Evolutionary conservation across 2,113 vertebrate species (phyloP), one percentile per base, ranked within the genome.

Genomic region (Setophaga petechia): DNA sequence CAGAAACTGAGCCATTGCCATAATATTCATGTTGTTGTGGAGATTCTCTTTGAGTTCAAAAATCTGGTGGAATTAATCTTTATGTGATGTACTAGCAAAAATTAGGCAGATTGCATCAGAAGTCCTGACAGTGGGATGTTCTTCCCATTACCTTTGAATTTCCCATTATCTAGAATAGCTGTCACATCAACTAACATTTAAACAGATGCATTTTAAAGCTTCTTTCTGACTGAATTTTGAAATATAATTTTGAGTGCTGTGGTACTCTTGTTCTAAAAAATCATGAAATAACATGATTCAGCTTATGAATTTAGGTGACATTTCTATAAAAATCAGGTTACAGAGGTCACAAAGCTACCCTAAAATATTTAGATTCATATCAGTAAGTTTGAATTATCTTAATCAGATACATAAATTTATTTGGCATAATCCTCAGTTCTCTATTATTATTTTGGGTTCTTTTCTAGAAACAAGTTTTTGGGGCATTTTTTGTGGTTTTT

Each of bases 401-500:
- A 51, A 77, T 61, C 39, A 61, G 33, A 76, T 44, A 35, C 4
- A 37, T 23, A 6, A 4, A 12, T 43, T 80, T 71, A 12, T 44
- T 14, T 44, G 39, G 3, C 43, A 31, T 65, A 79, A 85, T 63
- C 14, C 39, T 77, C 35, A 54, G 8, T 58, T 74, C 6, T 43
- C 22, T 72, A 15, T 43, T 68, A 44, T 66, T 77, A 25, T 63
- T 85, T 76, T 62, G 1, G 1, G 1, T 12, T 82, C 4, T 63
- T 49, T 39, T 67, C 9, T 75, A 39, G 35, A 73, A 55, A 8
- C 8, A 85, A 31, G 11, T 10, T 24, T 47, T 52, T 31, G 9
- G 8, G 2, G 1, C 3, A 16, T 30, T 71, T 33, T 69, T 4
- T 28, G 6, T n/a, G 44, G 10, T 5, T 15, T 19, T 22, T 46